phyloP scores from a whole-genome alignment of 2,113 vertebrate genomes.

The Electrona antarctica region DNA sequence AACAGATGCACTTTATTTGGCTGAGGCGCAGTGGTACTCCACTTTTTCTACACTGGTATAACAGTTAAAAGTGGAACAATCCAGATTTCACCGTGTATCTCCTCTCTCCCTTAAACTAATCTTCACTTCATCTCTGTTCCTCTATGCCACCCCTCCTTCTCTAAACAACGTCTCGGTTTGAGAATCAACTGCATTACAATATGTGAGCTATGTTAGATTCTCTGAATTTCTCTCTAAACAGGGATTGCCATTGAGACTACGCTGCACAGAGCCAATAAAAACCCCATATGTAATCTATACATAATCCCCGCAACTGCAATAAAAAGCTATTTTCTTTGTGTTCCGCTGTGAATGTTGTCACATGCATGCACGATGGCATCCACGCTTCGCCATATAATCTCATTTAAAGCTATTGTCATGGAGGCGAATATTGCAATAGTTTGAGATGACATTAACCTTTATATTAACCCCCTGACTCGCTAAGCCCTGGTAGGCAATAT shows the following conservation, averaged over 20 bases:
- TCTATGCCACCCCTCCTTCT: not conserved
- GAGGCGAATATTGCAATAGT: constrained; percentile 4
- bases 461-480: not conserved
- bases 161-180: not conserved
- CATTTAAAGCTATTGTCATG: not conserved
- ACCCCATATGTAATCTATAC: not conserved
- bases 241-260: not conserved
- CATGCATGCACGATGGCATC: not conserved
- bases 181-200: no score
- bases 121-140: constrained; percentile 38
- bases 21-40: no score
- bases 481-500: not conserved
- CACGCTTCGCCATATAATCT: not conserved
- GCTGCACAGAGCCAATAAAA: not conserved
- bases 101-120: not conserved
- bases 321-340: not conserved
- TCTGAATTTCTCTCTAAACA: not conserved
- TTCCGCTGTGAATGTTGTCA: not conserved
- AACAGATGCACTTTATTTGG: no score
- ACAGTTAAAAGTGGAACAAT: no score
- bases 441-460: constrained; percentile 2
- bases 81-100: no score
- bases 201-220: no score
- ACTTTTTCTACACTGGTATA: no score
- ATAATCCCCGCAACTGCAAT: constrained; percentile 7